Conservation (phyloP, 2,888 invertebrate species). For the Ptilodon capucinus region DNA sequence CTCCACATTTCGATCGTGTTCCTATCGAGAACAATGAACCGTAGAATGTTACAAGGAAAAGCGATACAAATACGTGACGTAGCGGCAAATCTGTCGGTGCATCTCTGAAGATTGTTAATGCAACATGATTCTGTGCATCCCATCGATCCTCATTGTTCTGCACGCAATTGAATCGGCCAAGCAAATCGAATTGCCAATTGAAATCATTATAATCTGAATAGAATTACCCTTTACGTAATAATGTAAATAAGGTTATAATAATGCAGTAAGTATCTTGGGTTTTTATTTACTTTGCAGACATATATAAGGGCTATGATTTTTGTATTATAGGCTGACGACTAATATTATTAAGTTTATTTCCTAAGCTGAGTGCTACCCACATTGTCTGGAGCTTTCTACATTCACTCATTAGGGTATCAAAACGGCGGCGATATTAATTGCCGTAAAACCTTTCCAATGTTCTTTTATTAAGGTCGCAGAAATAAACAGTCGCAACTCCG, state of each 20-base stretch:
- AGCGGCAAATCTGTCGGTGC: conserved; percentile 61
- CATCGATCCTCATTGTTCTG: conserved; percentile 51
- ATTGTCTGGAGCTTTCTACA: background rate
- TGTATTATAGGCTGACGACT: background rate
- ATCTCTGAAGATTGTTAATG: conserved; percentile 37
- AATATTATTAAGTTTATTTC: background rate
- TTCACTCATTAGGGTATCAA: background rate
- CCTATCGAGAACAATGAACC: too few relatives aligned
- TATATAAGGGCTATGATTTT: background rate
- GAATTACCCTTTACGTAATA: conserved; percentile 42
- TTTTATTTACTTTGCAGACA: background rate
- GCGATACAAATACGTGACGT: conserved; percentile 47
- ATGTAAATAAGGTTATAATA: conserved; percentile 33
- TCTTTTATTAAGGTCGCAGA: conserved; percentile 18
- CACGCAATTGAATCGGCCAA: conserved; percentile 55
- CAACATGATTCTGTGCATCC: conserved; percentile 49
- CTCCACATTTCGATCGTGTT: too few relatives aligned
- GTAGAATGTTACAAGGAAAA: background rate
- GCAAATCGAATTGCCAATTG: conserved; percentile 64
- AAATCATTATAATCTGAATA: conserved; percentile 54
- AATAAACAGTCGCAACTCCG: conserved; percentile 15
- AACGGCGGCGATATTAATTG: background rate
- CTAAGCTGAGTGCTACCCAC: background rate
- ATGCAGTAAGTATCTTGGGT: background rate
- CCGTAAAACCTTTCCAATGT: background rate